Conservation (phyloP, 2,888 invertebrate genomes). For the Cheilosia pagana region DNA sequence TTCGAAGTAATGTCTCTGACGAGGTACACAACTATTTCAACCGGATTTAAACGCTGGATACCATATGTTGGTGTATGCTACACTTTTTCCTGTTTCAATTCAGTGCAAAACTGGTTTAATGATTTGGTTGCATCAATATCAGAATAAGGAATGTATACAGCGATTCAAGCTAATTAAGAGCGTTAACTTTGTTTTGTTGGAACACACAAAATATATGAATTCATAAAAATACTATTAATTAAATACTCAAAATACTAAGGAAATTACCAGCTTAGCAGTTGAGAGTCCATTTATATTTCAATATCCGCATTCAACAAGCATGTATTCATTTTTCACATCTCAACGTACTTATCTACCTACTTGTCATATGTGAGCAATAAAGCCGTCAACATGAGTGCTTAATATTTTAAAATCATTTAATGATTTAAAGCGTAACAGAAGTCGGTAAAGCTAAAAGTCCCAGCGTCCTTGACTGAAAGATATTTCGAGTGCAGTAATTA, state of each 20-base stretch:
- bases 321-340: constrained; percentile 49
- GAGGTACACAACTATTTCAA: constrained; percentile 28
- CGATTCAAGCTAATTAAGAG: constrained; percentile 42
- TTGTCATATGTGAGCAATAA: constrained; percentile 48
- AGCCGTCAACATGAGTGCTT: constrained; percentile 45
- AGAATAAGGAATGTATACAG: constrained; percentile 31
- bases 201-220: constrained; percentile 27
- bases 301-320: constrained; percentile 61
- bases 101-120: constrained; percentile 49
- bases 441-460: constrained; percentile 11
- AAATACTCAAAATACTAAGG: constrained; percentile 49
- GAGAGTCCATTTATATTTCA: constrained; percentile 54
- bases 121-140: constrained; percentile 41
- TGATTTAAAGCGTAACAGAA: constrained; percentile 31
- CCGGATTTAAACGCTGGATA: constrained; percentile 35
- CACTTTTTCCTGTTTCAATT: constrained; percentile 30
- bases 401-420: constrained; percentile 51
- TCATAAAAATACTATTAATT: constrained; percentile 43
- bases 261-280: constrained; percentile 47
- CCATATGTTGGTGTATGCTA: constrained; percentile 26
- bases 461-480: constrained; percentile 54
- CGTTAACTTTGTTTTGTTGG: constrained; percentile 14
- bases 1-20: constrained; percentile 23
- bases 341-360: constrained; percentile 34
- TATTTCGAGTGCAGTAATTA: constrained; percentile 57